Conservation (phyloP, 2,113 vertebrate species). For the Neolamprologus hecqui region DNA sequence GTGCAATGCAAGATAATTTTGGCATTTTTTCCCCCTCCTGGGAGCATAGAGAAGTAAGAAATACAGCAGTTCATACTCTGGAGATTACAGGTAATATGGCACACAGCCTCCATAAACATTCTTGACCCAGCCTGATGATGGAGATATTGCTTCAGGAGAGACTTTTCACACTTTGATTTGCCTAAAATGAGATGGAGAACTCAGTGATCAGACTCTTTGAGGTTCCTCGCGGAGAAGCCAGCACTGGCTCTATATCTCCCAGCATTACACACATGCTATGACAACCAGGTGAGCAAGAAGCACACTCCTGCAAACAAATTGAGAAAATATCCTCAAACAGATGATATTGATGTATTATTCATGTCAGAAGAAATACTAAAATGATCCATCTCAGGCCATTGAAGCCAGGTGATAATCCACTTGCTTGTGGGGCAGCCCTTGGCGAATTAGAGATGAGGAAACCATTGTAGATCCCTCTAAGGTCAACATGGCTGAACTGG, state of each 20-base stretch:
- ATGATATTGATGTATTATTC: constrained; percentile 65
- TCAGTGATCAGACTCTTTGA: constrained; percentile 68
- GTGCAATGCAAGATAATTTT: constrained; percentile 77
- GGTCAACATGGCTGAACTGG: constrained; percentile 68
- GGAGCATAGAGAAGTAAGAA: constrained; percentile 66
- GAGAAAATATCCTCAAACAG: constrained; percentile 53
- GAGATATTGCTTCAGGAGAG: constrained; percentile 73
- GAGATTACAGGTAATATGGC: constrained; percentile 76
- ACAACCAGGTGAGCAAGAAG: constrained; percentile 52
- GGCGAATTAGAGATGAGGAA: constrained; percentile 59
- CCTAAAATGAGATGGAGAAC: constrained; percentile 72
- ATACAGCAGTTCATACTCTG: constrained; percentile 58
- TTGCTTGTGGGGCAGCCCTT: constrained; percentile 48
- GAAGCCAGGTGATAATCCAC: constrained; percentile 69
- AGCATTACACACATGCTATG: constrained; percentile 13
- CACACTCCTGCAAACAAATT: constrained; percentile 57
- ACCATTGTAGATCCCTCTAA: constrained; percentile 60
- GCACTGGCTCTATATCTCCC: constrained; percentile 35
- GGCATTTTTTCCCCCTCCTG: constrained; percentile 61
- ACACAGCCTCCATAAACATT: constrained; percentile 71
- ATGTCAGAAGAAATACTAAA: constrained; percentile 53
- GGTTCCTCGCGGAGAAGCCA: constrained; percentile 56
- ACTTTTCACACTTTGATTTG: constrained; percentile 78
- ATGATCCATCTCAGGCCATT: constrained; percentile 65
- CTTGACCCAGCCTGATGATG: constrained; percentile 67